Evolutionary conservation across 2,888 invertebrate species (phyloP), one percentile per base, ranked within the genome.

Genomic region (Cosmopolites sordidus): DNA sequence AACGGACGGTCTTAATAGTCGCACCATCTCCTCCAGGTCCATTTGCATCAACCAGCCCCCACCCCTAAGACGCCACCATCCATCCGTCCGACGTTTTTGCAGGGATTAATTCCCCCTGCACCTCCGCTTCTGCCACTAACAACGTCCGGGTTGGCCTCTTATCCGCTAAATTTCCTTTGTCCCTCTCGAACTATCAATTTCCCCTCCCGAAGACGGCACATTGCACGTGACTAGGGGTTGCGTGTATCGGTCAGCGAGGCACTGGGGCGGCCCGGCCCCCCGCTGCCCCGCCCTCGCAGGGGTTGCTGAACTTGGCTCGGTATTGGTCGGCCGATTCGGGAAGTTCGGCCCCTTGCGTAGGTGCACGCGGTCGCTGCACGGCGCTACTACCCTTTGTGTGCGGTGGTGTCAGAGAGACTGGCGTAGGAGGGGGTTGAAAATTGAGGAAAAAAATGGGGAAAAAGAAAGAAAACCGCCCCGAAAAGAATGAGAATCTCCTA

Each of bases 211-310:
- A 55, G 51, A 48, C 47, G 43, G 22, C 22, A 38, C 51, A 29
- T 30, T 16, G 51, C 56, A 56, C 51, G 56, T 56, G 56, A 56
- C 49, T 52, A 29, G 43, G 54, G 52, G 54, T 48, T 50, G 58
- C 50, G 58, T 58, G 58, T 51, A 53, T 56, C 56, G 56, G 58
- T 58, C 57, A 57, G 54, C 57, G 57, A 54, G 53, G 53, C 58
- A 58, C 51, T 58, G 45, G 58, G 58, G 43, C 53, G 49, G 56
- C 50, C 56, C 53, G 45, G 46, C 58, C 58, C 57, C 56, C 30
- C 15, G 39, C 50, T 45, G 56, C 49, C 18, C 50, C 57, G 57
- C 57, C 57, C 54, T 33, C 51, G 52, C 39, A 51, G 50, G 54
- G 57, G 57, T 53, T 44, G 30, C 41, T 43, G 18, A 44, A 37